Evolutionary conservation across 2,797 vertebrate genomes (phyloP).

Genomic region (Ctenopoma kingsleyae): DNA sequence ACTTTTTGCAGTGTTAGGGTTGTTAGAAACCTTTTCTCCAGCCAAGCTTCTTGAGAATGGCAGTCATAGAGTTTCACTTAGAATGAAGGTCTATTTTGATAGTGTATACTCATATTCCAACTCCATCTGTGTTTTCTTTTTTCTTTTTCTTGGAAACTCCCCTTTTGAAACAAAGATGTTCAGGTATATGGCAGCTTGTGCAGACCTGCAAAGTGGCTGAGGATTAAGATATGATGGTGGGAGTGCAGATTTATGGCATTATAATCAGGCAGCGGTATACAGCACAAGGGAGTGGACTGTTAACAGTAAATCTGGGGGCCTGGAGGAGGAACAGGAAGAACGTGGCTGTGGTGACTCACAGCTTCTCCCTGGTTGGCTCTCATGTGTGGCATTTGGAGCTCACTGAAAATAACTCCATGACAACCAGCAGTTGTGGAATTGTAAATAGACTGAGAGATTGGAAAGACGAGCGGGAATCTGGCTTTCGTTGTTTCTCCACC

Average conservation of each 20-base stretch:
- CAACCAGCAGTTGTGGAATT: slow-evolving; percentile 80
- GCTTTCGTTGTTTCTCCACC: slow-evolving; percentile 40
- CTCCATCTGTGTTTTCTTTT: slow-evolving; percentile 24
- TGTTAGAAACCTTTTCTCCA: background rate
- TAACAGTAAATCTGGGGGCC: slow-evolving; percentile 68
- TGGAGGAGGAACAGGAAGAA: slow-evolving; percentile 60
- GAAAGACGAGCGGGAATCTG: slow-evolving; percentile 67
- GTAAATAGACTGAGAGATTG: slow-evolving; percentile 72
- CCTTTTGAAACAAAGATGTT: background rate
- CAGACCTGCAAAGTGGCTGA: slow-evolving; percentile 16
- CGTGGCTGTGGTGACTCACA: slow-evolving; percentile 73
- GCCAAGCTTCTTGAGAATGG: no score
- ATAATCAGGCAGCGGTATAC: slow-evolving; percentile 10
- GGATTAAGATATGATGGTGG: background rate
- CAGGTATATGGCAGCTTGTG: background rate
- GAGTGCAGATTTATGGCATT: slow-evolving; percentile 31
- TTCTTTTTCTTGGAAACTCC: slow-evolving; percentile 4
- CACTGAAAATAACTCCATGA: slow-evolving; percentile 68
- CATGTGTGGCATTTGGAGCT: slow-evolving; percentile 78
- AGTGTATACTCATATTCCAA: slow-evolving; percentile 21
- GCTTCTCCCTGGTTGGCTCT: slow-evolving; percentile 62
- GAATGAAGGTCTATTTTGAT: slow-evolving; percentile 36
- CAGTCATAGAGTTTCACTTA: background rate
- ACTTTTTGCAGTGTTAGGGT: background rate
- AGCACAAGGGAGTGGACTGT: slow-evolving; percentile 48